Conservation (phyloP, 2,797 vertebrate species). For the Gymnopithys bicolor region DNA sequence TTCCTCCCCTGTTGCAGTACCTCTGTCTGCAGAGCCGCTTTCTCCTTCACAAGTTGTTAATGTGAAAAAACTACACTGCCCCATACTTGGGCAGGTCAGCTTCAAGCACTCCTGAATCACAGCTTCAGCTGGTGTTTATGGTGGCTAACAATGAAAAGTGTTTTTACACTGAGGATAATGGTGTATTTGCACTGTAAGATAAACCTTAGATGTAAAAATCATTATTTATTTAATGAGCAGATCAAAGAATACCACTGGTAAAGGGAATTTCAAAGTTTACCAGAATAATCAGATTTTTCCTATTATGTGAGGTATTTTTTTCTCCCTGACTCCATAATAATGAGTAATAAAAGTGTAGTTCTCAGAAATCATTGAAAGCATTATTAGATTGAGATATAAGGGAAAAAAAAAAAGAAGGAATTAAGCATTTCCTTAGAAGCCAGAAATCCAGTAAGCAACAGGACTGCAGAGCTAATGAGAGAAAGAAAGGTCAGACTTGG, state of each 20-base stretch:
- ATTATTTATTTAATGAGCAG: constrained; percentile 51
- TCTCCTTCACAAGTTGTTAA: constrained; percentile 39
- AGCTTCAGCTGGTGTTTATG: constrained; percentile 11
- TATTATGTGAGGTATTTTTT: constrained; percentile 13
- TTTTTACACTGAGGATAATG: constrained; percentile 25
- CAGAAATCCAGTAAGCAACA: neutral
- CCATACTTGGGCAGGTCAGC: constrained; percentile 53
- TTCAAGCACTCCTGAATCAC: constrained; percentile 42
- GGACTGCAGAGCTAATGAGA: neutral
- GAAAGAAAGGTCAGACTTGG: neutral
- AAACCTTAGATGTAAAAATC: constrained; percentile 47
- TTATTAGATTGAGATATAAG: neutral
- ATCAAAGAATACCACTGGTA: constrained; percentile 41
- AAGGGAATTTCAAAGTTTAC: constrained; percentile 45
- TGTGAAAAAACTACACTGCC: neutral
- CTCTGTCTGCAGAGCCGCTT: neutral
- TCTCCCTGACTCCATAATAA: neutral
- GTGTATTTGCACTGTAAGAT: constrained; percentile 26
- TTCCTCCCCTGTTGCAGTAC: neutral
- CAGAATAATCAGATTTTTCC: constrained; percentile 42
- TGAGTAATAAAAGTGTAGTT: neutral
- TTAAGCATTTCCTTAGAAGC: neutral
- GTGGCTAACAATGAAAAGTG: constrained; percentile 41
- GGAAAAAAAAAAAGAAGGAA: neutral
- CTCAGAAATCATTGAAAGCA: constrained; percentile 11